Evolutionary conservation across 53 echinoderm and acorn worm species (phyloP).

Genomic region (Crossaster papposus): DNA sequence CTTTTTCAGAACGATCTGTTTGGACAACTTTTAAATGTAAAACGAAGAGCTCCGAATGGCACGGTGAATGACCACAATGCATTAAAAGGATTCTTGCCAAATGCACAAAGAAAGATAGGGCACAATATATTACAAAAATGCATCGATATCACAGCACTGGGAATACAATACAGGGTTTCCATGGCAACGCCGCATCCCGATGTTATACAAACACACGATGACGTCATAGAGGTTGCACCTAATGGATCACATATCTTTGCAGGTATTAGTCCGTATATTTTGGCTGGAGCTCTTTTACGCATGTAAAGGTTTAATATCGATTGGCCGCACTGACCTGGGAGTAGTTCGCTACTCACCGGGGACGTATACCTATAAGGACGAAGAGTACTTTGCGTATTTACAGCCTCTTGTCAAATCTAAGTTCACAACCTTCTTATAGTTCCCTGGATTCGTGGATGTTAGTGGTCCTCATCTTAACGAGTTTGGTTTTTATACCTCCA

Average conservation of each 20-base stretch:
- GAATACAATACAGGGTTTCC: slow-evolving; percentile 34
- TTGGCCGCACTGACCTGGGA: not conserved
- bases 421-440: no score
- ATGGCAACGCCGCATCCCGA: slow-evolving; percentile 31
- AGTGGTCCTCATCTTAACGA: no score
- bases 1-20: not conserved
- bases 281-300: not conserved
- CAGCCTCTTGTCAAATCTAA: no score
- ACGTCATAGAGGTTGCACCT: not conserved
- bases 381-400: no score
- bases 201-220: slow-evolving; percentile 1
- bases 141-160: slow-evolving; percentile 5
- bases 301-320: slow-evolving; percentile 3
- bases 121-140: not conserved
- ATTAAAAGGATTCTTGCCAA: not conserved
- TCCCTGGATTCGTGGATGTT: no score
- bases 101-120: not conserved
- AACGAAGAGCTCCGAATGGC: not conserved
- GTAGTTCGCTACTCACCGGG: not conserved
- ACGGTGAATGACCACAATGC: not conserved
- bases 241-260: slow-evolving; percentile 27
- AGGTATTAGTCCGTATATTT: not conserved
- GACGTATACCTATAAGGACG: not conserved
- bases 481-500: no score
- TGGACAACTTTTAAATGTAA: not conserved